A percentile compares a stretch with the other conserved stretches of the same genome.
Conservation (phyloP, 2,888 invertebrate genomes). For the Rhorus exstirpatorius region DNA sequence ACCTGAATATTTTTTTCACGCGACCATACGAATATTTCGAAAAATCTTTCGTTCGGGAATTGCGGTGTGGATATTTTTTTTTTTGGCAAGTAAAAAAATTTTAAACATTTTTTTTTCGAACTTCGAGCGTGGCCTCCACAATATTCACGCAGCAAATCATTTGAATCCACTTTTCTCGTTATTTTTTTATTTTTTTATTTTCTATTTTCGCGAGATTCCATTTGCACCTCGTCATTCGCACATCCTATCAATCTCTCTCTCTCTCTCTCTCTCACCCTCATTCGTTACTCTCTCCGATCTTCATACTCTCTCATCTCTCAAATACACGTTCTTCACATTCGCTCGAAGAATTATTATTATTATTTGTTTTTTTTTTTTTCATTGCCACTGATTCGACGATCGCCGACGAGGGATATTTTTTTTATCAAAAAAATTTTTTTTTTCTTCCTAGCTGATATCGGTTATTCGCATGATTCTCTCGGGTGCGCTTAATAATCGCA, state of each 20-base stretch:
- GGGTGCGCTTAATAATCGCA: slow-evolving; percentile 82
- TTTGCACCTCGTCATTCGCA: no score
- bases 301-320: slow-evolving; percentile 30
- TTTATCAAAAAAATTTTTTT: slow-evolving; percentile 26
- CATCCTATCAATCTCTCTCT: slow-evolving; percentile 2
- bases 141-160: slow-evolving; percentile 12
- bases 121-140: slow-evolving; percentile 4
- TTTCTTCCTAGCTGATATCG: slow-evolving; percentile 61
- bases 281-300: slow-evolving; percentile 64
- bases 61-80: no score
- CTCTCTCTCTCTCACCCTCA: slow-evolving; percentile 67
- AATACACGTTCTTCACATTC: slow-evolving; percentile 55
- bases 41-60: no score
- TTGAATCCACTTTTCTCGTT: slow-evolving; percentile 17
- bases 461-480: slow-evolving; percentile 80
- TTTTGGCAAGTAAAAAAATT: no score
- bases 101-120: neutral
- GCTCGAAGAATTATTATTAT: no score
- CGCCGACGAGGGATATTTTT: slow-evolving; percentile 72
- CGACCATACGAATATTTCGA: no score
- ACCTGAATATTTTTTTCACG: no score
- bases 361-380: no score
- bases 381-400: slow-evolving; percentile 74
- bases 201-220: no score
- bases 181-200: neutral